These are phyloP conservation scores for Characodon lateralis DNA, from an alignment of 2,797 vertebrate species.

Conservation along the genomic window DNA sequence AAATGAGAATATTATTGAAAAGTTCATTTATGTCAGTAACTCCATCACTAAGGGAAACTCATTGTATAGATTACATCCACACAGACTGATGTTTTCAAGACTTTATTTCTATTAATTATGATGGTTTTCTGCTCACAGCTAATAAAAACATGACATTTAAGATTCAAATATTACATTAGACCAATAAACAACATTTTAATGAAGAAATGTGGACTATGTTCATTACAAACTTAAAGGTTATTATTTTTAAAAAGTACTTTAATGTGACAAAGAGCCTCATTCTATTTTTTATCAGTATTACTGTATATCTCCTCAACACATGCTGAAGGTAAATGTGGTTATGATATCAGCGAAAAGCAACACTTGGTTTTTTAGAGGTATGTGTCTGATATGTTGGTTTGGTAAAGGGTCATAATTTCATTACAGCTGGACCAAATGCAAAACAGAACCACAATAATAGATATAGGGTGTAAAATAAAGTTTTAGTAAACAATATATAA, in stretches of 20 bases:
- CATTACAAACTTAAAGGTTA: not conserved
- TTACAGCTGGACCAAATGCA: too few relatives aligned
- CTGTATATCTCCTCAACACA: not conserved
- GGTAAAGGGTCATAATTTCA: too few relatives aligned
- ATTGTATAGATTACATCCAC: not conserved
- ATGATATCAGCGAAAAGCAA: too few relatives aligned
- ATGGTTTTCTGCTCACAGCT: not conserved
- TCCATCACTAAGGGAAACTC: too few relatives aligned
- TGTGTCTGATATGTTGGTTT: too few relatives aligned
- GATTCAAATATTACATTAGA: not conserved
- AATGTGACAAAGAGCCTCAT: not conserved
- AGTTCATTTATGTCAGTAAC: too few relatives aligned
- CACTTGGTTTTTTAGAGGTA: too few relatives aligned
- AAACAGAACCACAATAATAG: too few relatives aligned
- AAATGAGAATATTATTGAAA: too few relatives aligned
- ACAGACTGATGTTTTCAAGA: not conserved
- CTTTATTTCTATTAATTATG: not conserved
- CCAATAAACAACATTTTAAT: not conserved
- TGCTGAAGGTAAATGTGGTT: not conserved
- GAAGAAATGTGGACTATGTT: not conserved
- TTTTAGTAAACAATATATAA: too few relatives aligned
- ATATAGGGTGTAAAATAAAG: too few relatives aligned
- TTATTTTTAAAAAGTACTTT: not conserved
- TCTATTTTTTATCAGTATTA: not conserved
- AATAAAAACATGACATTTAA: not conserved